A percentile compares a stretch with the other conserved stretches of the same genome.
Conservation (phyloP, 1,140 invertebrate genomes). For the Lethocerus indicus region DNA sequence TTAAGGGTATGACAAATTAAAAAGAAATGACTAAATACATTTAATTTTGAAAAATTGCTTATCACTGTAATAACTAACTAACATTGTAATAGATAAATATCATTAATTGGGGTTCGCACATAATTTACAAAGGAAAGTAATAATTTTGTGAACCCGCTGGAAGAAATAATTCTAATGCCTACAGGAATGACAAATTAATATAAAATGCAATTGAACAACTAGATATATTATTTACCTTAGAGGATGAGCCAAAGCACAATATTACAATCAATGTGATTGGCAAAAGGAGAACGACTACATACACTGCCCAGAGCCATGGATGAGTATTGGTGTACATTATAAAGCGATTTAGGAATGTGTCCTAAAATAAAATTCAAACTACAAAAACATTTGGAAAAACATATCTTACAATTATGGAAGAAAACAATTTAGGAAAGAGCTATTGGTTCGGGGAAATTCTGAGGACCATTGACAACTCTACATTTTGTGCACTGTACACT, state of each 20-base stretch:
- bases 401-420: background rate
- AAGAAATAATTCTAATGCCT: too few species aligned
- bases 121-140: too few species aligned
- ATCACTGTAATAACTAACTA: too few species aligned
- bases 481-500: background rate
- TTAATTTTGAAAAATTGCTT: too few species aligned
- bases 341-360: conserved; percentile 60
- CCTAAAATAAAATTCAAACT: conserved; percentile 32
- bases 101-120: too few species aligned
- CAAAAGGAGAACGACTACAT: conserved; percentile 62
- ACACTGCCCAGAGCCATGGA: conserved; percentile 81
- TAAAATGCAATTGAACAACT: background rate
- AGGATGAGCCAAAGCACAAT: conserved; percentile 41
- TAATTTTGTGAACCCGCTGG: too few species aligned
- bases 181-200: too few species aligned
- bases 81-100: too few species aligned
- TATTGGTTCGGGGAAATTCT: background rate
- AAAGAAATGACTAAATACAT: too few species aligned
- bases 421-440: background rate
- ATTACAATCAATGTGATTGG: conserved; percentile 58
- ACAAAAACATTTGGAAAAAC: background rate
- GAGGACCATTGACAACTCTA: background rate
- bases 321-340: conserved; percentile 69
- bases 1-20: too few species aligned
- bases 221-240: conserved; percentile 6